Evolutionary conservation across 2,797 vertebrate species (phyloP).

Genomic region (Galagoides demidoff): DNA sequence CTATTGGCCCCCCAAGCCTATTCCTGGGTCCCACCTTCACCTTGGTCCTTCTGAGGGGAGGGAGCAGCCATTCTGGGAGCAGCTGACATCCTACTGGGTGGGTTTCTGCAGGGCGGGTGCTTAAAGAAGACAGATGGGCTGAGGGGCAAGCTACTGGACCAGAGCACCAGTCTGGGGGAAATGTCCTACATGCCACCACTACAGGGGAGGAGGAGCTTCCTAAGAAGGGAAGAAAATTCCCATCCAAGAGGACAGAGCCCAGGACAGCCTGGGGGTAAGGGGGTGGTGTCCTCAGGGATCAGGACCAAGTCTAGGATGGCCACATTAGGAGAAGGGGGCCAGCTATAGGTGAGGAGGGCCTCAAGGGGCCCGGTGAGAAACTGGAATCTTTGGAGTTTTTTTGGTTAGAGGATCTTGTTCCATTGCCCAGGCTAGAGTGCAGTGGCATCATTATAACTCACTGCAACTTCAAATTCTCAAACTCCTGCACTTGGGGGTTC

Average conservation of each 20-base stretch:
- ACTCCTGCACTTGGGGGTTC: background rate
- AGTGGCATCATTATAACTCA: background rate
- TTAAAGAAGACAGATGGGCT: background rate
- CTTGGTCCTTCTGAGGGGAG: too few relatives aligned
- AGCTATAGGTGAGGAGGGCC: background rate
- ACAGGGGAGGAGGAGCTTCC: background rate
- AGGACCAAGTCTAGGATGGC: background rate
- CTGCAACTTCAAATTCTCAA: background rate
- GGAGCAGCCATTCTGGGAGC: background rate
- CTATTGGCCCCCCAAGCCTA: fast-evolving
- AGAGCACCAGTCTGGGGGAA: fast-evolving
- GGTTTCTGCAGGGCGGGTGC: background rate
- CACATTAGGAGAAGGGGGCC: background rate
- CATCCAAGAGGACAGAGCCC: background rate
- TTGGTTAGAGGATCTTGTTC: background rate
- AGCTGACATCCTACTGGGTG: fast-evolving
- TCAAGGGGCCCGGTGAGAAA: background rate
- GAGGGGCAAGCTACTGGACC: background rate
- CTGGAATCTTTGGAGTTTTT: background rate
- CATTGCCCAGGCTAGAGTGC: background rate
- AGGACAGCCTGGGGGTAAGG: background rate
- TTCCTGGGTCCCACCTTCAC: background rate
- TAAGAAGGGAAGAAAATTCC: background rate
- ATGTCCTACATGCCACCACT: background rate
- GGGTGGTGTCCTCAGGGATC: background rate